Percentiles rank a stretch among this genome's conserved stretches.
Evolutionary conservation across 2,113 vertebrate genomes (phyloP).

Genomic region (Tursiops truncatus): DNA sequence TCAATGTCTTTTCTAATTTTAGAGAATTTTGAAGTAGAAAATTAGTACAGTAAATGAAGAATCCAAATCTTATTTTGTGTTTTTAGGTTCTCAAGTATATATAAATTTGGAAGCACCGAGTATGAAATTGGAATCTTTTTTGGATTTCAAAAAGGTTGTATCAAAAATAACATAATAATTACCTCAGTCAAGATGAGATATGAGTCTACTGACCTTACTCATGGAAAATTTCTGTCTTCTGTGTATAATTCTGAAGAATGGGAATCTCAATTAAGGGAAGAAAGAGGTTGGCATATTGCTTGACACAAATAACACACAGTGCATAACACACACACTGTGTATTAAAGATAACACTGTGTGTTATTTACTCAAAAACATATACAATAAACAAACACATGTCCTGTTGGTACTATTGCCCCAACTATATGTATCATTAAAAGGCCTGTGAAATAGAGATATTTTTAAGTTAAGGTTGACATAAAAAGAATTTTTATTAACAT

Average conservation of each 20-base stretch:
- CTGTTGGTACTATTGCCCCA: neutral
- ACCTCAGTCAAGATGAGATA: neutral
- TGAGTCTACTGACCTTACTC: neutral
- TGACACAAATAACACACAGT: neutral
- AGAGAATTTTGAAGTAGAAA: conserved; percentile 69
- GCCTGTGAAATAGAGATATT: neutral
- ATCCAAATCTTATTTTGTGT: conserved; percentile 52
- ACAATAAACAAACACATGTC: neutral
- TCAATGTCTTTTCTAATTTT: conserved; percentile 74
- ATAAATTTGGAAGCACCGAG: neutral
- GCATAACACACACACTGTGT: neutral
- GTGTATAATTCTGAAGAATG: neutral
- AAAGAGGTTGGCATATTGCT: neutral
- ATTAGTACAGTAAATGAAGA: conserved; percentile 56
- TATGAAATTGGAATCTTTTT: neutral
- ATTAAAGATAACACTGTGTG: neutral
- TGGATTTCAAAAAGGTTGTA: neutral
- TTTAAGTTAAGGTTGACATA: neutral
- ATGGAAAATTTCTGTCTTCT: neutral
- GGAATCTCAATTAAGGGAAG: neutral
- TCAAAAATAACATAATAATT: neutral
- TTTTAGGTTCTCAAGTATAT: neutral
- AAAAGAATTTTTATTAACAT: neutral
- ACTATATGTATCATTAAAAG: neutral
- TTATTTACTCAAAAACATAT: neutral